Evolutionary conservation across 30 jellyfish, hydroid and myxozoan species (phyloP).

Genomic region (Hydractinia symbiolongicarpus): DNA sequence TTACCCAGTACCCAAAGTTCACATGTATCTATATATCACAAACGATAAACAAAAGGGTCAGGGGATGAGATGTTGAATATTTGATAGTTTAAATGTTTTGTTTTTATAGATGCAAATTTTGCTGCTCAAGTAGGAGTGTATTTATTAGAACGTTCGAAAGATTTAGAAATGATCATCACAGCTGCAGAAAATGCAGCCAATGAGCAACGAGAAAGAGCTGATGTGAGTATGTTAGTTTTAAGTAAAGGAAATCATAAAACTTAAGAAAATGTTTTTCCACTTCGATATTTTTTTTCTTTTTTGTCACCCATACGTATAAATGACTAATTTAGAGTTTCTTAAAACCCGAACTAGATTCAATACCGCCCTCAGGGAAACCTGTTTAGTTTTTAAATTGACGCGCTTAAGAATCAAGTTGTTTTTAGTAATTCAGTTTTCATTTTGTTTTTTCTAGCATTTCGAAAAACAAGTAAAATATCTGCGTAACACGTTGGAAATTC

Average conservation of each 20-base stretch:
- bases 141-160: not conserved
- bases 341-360: no score
- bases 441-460: not conserved
- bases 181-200: not conserved
- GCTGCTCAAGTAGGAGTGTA: not conserved
- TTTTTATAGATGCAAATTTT: not conserved
- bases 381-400: no score
- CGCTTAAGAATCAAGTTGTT: no score
- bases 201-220: not conserved
- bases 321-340: no score
- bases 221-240: not conserved
- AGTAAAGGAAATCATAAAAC: no score
- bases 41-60: not conserved
- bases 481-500: not conserved
- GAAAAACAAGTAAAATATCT: not conserved
- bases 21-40: no score
- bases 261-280: no score
- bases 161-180: conserved; percentile 1
- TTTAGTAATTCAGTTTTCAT: no score
- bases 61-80: not conserved
- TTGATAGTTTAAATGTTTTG: not conserved
- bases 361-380: no score
- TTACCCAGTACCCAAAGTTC: no score
- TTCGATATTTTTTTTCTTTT: no score
- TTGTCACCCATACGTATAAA: no score